Base-by-base conservation (phyloP, 1,140 invertebrate genomes). In the Adoxophyes honmai region DNA sequence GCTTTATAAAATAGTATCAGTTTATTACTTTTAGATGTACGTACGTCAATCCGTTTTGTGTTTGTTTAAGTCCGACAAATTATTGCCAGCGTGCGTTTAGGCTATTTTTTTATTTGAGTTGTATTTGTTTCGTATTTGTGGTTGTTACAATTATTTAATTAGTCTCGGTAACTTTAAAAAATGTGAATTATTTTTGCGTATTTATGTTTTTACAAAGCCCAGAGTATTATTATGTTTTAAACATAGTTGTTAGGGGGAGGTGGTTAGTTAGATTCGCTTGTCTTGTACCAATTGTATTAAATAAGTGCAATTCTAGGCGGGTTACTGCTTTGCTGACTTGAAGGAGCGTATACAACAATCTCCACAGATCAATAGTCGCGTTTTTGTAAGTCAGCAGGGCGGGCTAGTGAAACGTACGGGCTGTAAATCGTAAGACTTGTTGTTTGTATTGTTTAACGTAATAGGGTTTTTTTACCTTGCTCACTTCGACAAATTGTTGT, bases 371-470 rank as follows among this genome's bases (percentile, higher is more conserved):
- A n/a, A n/a, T n/a, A n/a, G n/a, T n/a, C n/a, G n/a, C n/a, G n/a
- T n/a, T n/a, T n/a, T n/a, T n/a, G n/a, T n/a, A n/a, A n/a, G n/a
- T n/a, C n/a, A n/a, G n/a, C n/a, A n/a, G n/a, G n/a, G 21, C 6
- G 21, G 21, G 6, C 6, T 3, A 28, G 21, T 28, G 21, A 28
- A 6, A 28, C 6, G 21, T 28, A 64, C 53, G 68, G 73, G 73
- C 75, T 81, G 78, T 81, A 65, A 66, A 66, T 64, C 51, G 59
- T 70, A 74, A 76, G 73, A 76, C 70, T 75, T 75, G 67, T 68
- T 70, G 54, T 55, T 57, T 63, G 60, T 57, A 53, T 59, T 57
- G 18, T 48, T 48, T 48, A 33, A n/a, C n/a, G n/a, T n/a, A 15
- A 39, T 39, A 39, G 14, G 38, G 14, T 48, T 48, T 48, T 48